Evolutionary conservation across 2,888 invertebrate species (phyloP).

Genomic region (Romanomermis culicivorax): DNA sequence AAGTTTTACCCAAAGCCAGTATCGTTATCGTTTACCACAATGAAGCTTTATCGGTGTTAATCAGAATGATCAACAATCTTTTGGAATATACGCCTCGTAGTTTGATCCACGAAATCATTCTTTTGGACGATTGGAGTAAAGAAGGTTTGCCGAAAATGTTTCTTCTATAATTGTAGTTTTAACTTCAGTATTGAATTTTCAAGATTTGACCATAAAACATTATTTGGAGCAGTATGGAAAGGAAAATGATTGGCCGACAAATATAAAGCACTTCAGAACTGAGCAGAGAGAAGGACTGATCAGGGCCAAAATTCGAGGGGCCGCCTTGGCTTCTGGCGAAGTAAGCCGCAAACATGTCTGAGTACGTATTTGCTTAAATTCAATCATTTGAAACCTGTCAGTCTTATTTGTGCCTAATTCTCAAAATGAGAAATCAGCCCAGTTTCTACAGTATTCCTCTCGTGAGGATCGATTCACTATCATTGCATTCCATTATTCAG

Average conservation of each 20-base stretch:
- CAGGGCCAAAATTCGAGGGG: slow-evolving; percentile 71
- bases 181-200: too few species aligned
- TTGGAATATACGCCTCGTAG: slow-evolving; percentile 18
- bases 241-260: slow-evolving; percentile 18
- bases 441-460: too few species aligned
- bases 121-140: slow-evolving; percentile 27
- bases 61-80: slow-evolving; percentile 38
- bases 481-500: too few species aligned
- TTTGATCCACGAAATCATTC: slow-evolving; percentile 24
- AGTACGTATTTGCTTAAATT: too few species aligned
- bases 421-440: too few species aligned
- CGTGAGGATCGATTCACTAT: too few species aligned
- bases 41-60: slow-evolving; percentile 86
- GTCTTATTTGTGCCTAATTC: too few species aligned
- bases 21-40: slow-evolving; percentile 97
- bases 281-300: slow-evolving; percentile 63
- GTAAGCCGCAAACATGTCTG: slow-evolving; percentile 20
- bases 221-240: too few species aligned
- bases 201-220: too few species aligned
- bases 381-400: too few species aligned
- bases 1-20: slow-evolving; percentile 63
- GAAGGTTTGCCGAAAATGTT: not conserved
- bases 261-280: slow-evolving; percentile 47
- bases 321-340: slow-evolving; percentile 68
- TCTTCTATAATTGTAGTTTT: too few species aligned